Evolutionary conservation across 2,888 invertebrate genomes (phyloP).

Genomic region (Cabera pusaria): DNA sequence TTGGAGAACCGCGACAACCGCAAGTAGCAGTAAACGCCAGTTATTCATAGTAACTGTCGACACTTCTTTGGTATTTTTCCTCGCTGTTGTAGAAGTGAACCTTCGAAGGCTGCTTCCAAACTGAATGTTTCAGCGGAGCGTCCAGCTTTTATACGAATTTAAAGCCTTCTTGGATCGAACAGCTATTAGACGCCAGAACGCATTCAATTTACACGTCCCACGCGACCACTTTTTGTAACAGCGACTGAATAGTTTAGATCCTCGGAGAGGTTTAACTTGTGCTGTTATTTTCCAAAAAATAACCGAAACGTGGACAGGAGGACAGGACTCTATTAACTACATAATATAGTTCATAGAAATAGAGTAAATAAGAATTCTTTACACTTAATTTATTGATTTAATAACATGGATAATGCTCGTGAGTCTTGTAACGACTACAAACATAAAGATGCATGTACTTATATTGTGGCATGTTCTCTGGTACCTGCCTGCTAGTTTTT

Average conservation of each 20-base stretch:
- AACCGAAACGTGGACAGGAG: no score
- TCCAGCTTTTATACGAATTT: constrained; percentile 59
- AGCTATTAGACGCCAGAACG: constrained; percentile 74
- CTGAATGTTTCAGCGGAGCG: constrained; percentile 45
- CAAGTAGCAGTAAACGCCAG: constrained; percentile 73
- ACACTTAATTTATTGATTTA: no score
- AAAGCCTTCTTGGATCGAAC: constrained; percentile 49
- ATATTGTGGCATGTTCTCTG: no score
- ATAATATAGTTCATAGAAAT: no score
- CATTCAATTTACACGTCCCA: constrained; percentile 75
- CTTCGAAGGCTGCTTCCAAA: constrained; percentile 61
- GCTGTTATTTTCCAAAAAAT: no score
- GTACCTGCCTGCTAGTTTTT: no score
- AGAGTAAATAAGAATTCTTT: no score
- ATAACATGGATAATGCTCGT: no score
- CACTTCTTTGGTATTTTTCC: constrained; percentile 41
- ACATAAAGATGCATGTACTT: no score
- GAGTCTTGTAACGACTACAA: no score
- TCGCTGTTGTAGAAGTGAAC: constrained; percentile 52
- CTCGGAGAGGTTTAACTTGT: no score
- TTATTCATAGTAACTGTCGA: constrained; percentile 76
- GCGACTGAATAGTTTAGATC: constrained; percentile 36
- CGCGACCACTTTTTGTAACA: constrained; percentile 36
- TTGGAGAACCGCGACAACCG: constrained; percentile 66
- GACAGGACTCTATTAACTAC: no score